A percentile compares a stretch with the other conserved stretches of the same genome.
These are phyloP conservation scores for Etheostoma spectabile DNA, from an alignment of 2,113 vertebrate genomes.

Conservation along the genomic window DNA sequence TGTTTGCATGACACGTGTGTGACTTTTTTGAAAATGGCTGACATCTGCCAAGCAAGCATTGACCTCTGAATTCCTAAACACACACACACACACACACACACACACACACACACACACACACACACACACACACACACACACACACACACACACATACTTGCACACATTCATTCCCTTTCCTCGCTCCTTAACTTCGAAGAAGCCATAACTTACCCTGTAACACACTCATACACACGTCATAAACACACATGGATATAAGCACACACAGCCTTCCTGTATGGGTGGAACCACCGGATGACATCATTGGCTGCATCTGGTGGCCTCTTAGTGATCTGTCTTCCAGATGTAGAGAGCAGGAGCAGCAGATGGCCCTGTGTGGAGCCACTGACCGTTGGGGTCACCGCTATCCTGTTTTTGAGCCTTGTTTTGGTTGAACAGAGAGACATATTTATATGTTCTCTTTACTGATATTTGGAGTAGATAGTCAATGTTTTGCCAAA, in stretches of 20 bases:
- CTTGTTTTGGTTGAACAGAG: neutral
- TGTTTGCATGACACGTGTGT: neutral
- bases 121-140: neutral
- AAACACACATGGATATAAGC: neutral
- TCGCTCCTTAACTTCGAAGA: neutral
- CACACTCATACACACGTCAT: neutral
- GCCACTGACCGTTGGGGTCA: constrained; percentile 19
- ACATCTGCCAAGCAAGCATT: neutral
- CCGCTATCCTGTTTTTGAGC: neutral
- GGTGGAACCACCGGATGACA: constrained; percentile 42
- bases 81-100: neutral
- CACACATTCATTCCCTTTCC: neutral
- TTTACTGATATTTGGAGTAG: neutral
- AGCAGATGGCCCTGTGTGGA: constrained; percentile 53
- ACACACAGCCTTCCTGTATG: constrained; percentile 21
- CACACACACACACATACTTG: neutral
- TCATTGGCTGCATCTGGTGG: constrained; percentile 58
- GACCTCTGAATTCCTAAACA: neutral
- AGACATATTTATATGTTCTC: neutral
- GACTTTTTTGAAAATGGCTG: neutral
- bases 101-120: neutral
- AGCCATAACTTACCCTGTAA: neutral
- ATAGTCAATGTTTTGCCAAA: neutral
- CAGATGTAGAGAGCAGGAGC: constrained; percentile 75
- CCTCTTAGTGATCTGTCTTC: constrained; percentile 71